These are phyloP conservation scores for Nomada fucata DNA, from an alignment of 2,888 invertebrate genomes.

Conservation along the genomic window DNA sequence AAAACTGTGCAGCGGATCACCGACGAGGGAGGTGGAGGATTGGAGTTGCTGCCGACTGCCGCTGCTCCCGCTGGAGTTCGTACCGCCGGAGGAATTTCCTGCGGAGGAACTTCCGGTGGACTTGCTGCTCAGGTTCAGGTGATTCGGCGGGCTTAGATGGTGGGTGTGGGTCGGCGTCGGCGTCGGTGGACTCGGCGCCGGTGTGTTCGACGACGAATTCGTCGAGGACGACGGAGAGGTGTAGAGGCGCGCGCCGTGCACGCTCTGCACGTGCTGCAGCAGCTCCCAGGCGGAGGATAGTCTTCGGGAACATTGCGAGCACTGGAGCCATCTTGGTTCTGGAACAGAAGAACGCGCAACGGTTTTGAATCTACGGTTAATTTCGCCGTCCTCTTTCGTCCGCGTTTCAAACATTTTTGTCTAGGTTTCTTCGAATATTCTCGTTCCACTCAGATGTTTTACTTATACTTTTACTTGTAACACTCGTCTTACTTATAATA, in stretches of 20 bases:
- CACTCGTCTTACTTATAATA: no score
- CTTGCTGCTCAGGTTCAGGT: slow-evolving; percentile 83
- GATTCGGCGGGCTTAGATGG: slow-evolving; percentile 83
- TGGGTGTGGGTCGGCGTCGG: slow-evolving; percentile 83
- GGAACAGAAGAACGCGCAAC: slow-evolving; percentile 84
- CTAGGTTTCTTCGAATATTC: no score
- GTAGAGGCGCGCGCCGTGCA: slow-evolving; percentile 97
- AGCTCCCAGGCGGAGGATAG: slow-evolving; percentile 97
- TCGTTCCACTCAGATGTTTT: no score
- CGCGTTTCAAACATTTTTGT: no score
- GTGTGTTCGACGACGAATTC: slow-evolving; percentile 83
- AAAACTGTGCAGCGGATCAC: slow-evolving; percentile 82
- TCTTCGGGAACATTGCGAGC: slow-evolving; percentile 96
- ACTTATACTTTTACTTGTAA: no score
- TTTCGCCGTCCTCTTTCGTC: neutral
- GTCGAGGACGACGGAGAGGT: slow-evolving; percentile 85
- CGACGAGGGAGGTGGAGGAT: slow-evolving; percentile 81
- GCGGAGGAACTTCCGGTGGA: slow-evolving; percentile 83
- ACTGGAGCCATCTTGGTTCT: slow-evolving; percentile 98
- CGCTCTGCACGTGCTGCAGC: slow-evolving; percentile 97
- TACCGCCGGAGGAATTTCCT: slow-evolving; percentile 83
- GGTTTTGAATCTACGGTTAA: slow-evolving; percentile 3
- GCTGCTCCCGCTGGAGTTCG: slow-evolving; percentile 79
- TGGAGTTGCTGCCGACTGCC: slow-evolving; percentile 79
- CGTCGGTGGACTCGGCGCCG: slow-evolving; percentile 84